Evolutionary conservation across 1,140 invertebrate species (phyloP), one percentile per base, ranked within the genome.

Genomic region (Drosophila leontia): DNA sequence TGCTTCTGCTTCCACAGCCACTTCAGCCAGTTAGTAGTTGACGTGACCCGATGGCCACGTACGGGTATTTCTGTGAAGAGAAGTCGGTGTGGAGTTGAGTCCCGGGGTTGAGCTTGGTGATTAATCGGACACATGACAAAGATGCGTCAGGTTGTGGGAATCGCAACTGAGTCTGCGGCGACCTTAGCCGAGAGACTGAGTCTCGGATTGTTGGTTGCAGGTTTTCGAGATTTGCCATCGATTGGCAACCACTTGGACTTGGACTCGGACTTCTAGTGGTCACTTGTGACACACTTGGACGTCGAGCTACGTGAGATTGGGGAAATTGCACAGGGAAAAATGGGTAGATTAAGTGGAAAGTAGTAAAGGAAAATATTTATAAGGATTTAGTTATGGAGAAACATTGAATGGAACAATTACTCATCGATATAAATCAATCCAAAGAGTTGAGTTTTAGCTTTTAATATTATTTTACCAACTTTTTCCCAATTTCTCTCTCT

Each of bases 81-180:
- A 32, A 42, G 45, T 44, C 51, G 55, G 55, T 47, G 37, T 60
- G 42, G 42, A 45, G 78, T 47, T 48, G 37, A 39, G 35, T 3
- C 42, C 7, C 35, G 53, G 57, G 47, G 47, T 56, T 42, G 47
- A 47, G 53, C 29, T 56, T 11, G 47, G 62, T 82, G 83, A 86
- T 86, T 86, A 86, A 86, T 86, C 76, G 71, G 77, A 45, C 68
- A 81, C 80, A 87, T 87, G 83, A 80, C 72, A 80, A 80, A 71
- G 74, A 62, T 74, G 62, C 82, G 82, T 74, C 68, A 74, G 67
- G 70, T 42, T 72, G 55, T 72, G 70, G 70, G 70, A 72, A 72
- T 42, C 29, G 37, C 50, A 56, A 13, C 26, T 45, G 53, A 59
- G 69, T 35, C 53, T 45, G 42, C 29, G 64, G 42, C 50, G 63